Percentiles rank a stretch among this genome's conserved stretches.
Conservation (phyloP, 2,797 vertebrate genomes). For the Pantherophis alleghaniensis region DNA sequence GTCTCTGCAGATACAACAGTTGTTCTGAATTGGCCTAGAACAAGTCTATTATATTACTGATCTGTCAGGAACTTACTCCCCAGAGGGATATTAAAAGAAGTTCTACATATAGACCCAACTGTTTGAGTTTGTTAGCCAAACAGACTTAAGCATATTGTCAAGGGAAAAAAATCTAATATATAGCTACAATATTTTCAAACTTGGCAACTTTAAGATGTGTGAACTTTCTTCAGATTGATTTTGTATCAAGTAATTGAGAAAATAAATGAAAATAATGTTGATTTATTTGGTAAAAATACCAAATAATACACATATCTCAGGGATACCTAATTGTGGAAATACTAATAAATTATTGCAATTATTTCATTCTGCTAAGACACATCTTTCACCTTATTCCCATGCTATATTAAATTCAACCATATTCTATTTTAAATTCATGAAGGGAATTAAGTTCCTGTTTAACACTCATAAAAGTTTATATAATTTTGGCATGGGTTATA, state of each 20-base stretch:
- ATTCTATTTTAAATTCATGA: neutral
- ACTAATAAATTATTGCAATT: neutral
- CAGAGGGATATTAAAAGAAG: constrained; percentile 1
- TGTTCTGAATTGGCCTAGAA: neutral
- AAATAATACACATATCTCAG: neutral
- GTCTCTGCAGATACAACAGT: neutral
- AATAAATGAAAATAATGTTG: neutral
- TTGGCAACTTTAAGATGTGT: neutral
- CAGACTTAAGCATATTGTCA: constrained; percentile 41
- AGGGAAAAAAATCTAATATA: neutral
- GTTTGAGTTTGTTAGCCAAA: constrained; percentile 28
- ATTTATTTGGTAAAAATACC: neutral
- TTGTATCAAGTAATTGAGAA: neutral
- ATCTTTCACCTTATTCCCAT: neutral
- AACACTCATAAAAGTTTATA: neutral
- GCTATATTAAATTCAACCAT: neutral
- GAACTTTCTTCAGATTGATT: neutral
- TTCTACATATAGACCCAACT: neutral
- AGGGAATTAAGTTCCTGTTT: neutral
- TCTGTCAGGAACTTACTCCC: neutral
- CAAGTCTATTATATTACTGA: neutral
- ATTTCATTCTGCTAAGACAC: neutral
- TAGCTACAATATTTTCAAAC: neutral
- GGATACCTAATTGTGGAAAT: neutral
- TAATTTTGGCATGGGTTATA: neutral